Conservation (phyloP, 2,888 invertebrate species). For the Psylliodes chrysocephalus region DNA sequence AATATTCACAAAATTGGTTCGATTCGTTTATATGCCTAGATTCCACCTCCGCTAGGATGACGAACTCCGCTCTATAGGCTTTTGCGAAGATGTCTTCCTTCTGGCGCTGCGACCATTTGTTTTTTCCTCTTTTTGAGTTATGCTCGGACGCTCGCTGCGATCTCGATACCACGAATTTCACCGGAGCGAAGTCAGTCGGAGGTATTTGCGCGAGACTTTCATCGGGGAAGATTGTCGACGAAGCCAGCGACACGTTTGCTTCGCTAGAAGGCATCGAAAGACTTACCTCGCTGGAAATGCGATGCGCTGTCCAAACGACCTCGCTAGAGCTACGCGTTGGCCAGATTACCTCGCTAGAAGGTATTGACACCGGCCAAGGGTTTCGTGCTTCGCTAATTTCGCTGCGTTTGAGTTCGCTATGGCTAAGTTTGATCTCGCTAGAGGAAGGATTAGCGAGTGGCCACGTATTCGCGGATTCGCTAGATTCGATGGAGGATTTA, state of each 20-base stretch:
- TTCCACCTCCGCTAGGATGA: slow-evolving; percentile 73
- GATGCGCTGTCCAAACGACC: background rate
- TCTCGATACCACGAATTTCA: slow-evolving; percentile 33
- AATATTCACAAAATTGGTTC: slow-evolving; percentile 51
- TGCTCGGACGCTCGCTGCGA: slow-evolving; percentile 37
- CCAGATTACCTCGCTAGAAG: background rate
- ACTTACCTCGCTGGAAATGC: too few species aligned
- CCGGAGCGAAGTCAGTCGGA: slow-evolving; percentile 42
- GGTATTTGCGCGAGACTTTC: slow-evolving; percentile 49
- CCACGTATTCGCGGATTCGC: background rate
- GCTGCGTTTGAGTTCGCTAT: background rate
- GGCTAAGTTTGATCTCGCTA: too few species aligned
- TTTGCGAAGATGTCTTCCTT: slow-evolving; percentile 72
- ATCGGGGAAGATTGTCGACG: slow-evolving; percentile 40
- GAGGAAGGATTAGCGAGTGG: too few species aligned
- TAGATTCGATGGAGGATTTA: background rate
- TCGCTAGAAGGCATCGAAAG: background rate
- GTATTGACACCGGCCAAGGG: background rate
- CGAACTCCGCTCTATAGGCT: slow-evolving; percentile 73
- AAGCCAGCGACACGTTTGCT: background rate
- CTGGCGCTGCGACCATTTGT: slow-evolving; percentile 45
- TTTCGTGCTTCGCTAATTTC: background rate
- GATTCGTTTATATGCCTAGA: slow-evolving; percentile 57
- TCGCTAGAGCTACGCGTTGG: slow-evolving; percentile 3
- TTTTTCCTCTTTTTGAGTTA: slow-evolving; percentile 20